These are phyloP conservation scores for Argyrosomus japonicus DNA, from an alignment of 2,113 vertebrate genomes.

Conservation along the genomic window DNA sequence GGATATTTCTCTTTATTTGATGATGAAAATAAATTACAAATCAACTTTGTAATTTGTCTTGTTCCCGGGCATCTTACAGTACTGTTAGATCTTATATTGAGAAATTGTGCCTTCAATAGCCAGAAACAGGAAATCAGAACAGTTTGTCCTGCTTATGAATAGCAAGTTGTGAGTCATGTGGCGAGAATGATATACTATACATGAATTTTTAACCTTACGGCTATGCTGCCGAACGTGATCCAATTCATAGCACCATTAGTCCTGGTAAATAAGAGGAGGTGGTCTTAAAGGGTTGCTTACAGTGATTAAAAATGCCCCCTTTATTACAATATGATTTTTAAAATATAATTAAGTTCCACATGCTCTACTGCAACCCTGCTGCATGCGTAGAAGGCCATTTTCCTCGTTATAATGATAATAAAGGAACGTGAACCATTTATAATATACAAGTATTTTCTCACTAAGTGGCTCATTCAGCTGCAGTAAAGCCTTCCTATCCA, in stretches of 20 bases:
- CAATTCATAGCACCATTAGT: constrained; percentile 5
- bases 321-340: constrained; percentile 2
- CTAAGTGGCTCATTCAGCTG: neutral
- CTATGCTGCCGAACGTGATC: constrained; percentile 6
- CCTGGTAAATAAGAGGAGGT: neutral
- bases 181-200: neutral
- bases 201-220: constrained; percentile 4
- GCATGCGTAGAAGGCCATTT: neutral
- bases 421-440: neutral
- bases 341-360: constrained; percentile 6
- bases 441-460: constrained; percentile 19
- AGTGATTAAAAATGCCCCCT: neutral
- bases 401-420: constrained; percentile 18
- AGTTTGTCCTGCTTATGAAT: constrained; percentile 6
- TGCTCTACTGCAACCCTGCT: neutral
- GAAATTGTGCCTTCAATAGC: neutral
- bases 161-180: neutral
- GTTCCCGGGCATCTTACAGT: neutral
- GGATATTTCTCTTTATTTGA: constrained; percentile 14
- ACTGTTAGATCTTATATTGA: constrained; percentile 6
- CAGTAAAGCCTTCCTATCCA: constrained; percentile 9
- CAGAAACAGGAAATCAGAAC: constrained; percentile 5
- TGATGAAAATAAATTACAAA: constrained; percentile 3
- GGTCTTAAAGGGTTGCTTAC: neutral
- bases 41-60: neutral